A percentile compares a stretch with the other conserved stretches of the same genome.
These are phyloP conservation scores for Myotis pilosus DNA, from an alignment of 2,797 vertebrate genomes.

Conservation along the genomic window DNA sequence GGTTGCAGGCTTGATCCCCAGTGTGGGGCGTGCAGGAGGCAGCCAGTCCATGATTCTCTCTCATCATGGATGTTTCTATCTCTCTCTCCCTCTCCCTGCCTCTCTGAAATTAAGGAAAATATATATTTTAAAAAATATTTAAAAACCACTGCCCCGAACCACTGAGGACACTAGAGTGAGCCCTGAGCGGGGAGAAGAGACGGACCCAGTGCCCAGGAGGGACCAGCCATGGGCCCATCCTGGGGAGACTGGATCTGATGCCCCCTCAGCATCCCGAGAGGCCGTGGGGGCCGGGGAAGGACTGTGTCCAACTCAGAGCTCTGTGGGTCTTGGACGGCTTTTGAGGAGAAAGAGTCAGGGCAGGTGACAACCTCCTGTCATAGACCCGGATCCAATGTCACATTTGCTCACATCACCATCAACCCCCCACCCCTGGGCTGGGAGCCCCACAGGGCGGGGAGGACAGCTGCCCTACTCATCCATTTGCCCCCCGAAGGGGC, in stretches of 20 bases:
- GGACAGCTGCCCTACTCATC: accelerated
- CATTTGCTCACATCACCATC: accelerated
- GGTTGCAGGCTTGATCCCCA: too few relatives aligned
- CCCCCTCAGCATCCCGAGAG: background rate
- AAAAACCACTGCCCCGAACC: background rate
- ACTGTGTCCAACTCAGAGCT: background rate
- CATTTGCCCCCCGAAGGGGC: accelerated
- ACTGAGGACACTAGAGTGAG: background rate
- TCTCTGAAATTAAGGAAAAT: too few relatives aligned
- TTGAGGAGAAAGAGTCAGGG: background rate
- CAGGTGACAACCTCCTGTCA: background rate
- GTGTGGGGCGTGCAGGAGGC: too few relatives aligned
- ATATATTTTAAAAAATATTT: too few relatives aligned
- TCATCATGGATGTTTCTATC: too few relatives aligned
- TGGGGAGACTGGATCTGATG: background rate
- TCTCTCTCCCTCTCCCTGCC: too few relatives aligned
- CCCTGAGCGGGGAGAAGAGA: too few relatives aligned
- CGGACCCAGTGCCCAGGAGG: accelerated
- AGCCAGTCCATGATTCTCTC: too few relatives aligned
- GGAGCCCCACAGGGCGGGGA: accelerated
- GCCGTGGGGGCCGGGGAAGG: background rate
- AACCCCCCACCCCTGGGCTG: accelerated
- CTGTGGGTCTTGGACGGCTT: background rate
- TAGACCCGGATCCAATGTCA: background rate
- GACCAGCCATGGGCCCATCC: background rate